Percentiles rank a stretch among this genome's conserved stretches.
Conservation (phyloP, 2,113 vertebrate genomes). For the Solea solea region DNA sequence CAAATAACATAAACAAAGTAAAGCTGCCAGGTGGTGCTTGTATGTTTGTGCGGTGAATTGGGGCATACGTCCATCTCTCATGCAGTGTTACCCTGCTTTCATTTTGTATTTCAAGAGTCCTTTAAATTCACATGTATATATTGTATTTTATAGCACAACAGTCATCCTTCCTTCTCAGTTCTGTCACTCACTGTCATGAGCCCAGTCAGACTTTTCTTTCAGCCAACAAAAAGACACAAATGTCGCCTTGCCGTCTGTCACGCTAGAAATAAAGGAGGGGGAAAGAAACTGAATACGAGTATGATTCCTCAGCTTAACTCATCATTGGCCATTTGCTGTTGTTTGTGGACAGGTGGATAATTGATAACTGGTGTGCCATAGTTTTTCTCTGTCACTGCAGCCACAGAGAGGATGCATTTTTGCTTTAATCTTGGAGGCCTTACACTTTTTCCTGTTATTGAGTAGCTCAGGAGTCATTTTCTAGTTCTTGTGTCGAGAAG, state of each 20-base stretch:
- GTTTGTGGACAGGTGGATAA: slow-evolving; percentile 4
- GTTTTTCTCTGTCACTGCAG: slow-evolving; percentile 43
- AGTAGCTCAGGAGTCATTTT: slow-evolving; percentile 73
- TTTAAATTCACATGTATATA: slow-evolving; percentile 5
- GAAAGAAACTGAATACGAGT: neutral
- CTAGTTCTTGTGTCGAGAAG: slow-evolving; percentile 64
- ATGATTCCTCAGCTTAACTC: slow-evolving; percentile 19
- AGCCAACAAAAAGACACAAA: slow-evolving; percentile 6
- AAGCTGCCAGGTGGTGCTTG: slow-evolving; percentile 39
- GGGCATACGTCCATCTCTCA: slow-evolving; percentile 6
- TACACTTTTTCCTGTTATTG: slow-evolving; percentile 55
- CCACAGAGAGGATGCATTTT: slow-evolving; percentile 23
- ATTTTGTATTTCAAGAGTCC: slow-evolving; percentile 24
- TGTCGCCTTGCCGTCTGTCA: slow-evolving; percentile 26
- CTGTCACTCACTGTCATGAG: slow-evolving; percentile 14
- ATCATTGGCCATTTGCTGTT: slow-evolving; percentile 48
- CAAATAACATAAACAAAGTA: slow-evolving; percentile 39
- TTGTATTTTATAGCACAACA: slow-evolving; percentile 12
- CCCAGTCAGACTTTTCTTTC: slow-evolving; percentile 7
- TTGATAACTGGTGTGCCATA: slow-evolving; percentile 30
- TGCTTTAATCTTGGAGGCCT: slow-evolving; percentile 58
- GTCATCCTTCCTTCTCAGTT: slow-evolving; percentile 30
- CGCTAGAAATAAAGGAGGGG: neutral
- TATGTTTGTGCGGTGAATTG: neutral
- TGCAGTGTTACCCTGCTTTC: slow-evolving; percentile 15